A percentile compares a stretch with the other conserved stretches of the same genome.
phyloP scores from a whole-genome alignment of 2,888 invertebrate species.

The Brachyptera putata region DNA sequence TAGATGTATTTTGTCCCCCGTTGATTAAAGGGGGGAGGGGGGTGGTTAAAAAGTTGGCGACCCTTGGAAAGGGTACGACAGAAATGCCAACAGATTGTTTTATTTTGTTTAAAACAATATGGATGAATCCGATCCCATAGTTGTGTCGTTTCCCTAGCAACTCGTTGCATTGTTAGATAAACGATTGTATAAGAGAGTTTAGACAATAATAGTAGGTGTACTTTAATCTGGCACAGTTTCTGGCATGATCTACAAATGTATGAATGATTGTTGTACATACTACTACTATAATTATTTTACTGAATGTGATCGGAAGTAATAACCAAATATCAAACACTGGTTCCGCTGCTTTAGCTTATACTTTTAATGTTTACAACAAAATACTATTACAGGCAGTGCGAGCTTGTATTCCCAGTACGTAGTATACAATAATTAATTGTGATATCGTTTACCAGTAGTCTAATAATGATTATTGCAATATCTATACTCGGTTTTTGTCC shows the following conservation, averaged over 20 bases:
- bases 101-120: no score
- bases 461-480: not conserved
- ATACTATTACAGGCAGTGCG: not conserved
- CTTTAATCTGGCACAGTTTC: not conserved
- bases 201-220: slow-evolving; percentile 2
- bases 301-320: slow-evolving; percentile 11
- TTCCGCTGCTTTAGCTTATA: slow-evolving; percentile 2
- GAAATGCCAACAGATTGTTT: not conserved
- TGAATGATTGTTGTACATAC: not conserved
- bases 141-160: no score
- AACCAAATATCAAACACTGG: slow-evolving; percentile 21
- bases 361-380: not conserved
- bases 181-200: not conserved
- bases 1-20: not conserved
- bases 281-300: not conserved
- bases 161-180: not conserved
- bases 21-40: no score
- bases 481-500: not conserved
- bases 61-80: slow-evolving; percentile 4
- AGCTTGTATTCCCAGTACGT: not conserved
- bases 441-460: not conserved
- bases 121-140: no score
- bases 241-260: not conserved
- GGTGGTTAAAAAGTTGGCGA: not conserved
- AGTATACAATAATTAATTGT: slow-evolving; percentile 21